phyloP scores from a whole-genome alignment of 2,797 vertebrate genomes.

The Smutsia gigantea region DNA sequence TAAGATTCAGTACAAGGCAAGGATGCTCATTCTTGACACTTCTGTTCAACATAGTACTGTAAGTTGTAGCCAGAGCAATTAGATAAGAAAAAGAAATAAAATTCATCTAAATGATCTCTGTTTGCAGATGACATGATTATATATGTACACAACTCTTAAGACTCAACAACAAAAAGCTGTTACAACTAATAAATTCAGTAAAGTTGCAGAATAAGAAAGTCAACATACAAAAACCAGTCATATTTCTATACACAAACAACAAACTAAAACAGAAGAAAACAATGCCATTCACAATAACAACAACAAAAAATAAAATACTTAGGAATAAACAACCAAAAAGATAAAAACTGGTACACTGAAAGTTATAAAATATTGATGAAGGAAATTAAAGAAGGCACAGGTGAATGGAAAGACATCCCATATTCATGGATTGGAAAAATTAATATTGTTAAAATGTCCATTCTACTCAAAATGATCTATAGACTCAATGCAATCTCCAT shows the following conservation, averaged over 20 bases:
- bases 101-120: neutral
- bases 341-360: neutral
- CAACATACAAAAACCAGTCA: neutral
- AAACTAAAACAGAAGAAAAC: neutral
- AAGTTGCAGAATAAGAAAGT: neutral
- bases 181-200: neutral
- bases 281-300: neutral
- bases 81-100: slow-evolving; percentile 8
- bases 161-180: neutral
- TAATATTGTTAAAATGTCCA: neutral
- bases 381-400: neutral
- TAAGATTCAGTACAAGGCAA: neutral
- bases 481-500: neutral
- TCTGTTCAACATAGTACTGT: neutral
- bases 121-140: neutral
- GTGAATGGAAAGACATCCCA: neutral
- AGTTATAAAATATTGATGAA: neutral
- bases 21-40: neutral
- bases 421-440: neutral
- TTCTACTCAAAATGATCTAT: neutral
- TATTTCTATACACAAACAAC: neutral
- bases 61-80: neutral
- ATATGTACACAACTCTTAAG: neutral
- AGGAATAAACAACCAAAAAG: neutral
- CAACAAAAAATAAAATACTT: neutral